Base-by-base conservation (phyloP, 2,888 invertebrate species). In the Mythimna impura region DNA sequence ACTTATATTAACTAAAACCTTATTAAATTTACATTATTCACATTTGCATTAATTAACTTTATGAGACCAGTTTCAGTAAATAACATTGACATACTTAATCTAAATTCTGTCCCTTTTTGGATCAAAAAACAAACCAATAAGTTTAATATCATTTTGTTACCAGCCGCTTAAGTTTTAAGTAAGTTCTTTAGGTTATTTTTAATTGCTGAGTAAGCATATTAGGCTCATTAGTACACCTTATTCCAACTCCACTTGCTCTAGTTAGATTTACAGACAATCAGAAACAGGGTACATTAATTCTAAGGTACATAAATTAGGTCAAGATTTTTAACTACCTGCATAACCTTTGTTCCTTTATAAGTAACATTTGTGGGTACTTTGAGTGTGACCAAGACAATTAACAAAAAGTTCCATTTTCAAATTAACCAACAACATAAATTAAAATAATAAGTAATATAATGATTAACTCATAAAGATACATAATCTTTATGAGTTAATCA, bases 161-260 rank as follows among this genome's bases (percentile, higher is more conserved):
- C 3, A 7, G 3, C n/a, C 1, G 0, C 22, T 66, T 34, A 34
- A 12, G 8, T 50, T 40, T n/a, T 4, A 60, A 52, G 4, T 47
- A 25, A 25, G 7, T 22, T 43, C 17, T 78, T 58, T 30, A 73
- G 74, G 77, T 77, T 77, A 77, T 58, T 47, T 54, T 66, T 50
- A 63, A 58, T 47, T 65, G 81, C 65, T 66, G 68, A 62, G 12
- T 80, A 63, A 66, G 36, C 12, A 0, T n/a, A 34, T 2, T 54
- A 60, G 0, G 2, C 22, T 52, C 4, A 20, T 14, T 7, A 4
- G n/a, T 30, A 36, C 2, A 20, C 6, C 17, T 20, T 30, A 30
- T 20, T 52, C 7, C 3, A 47, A 25, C 2, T 25, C 0, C 20
- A 12, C 3, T 1, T 1, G 3, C 3, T 57, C 9, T n/a, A n/a